These are phyloP conservation scores for Ginglymostoma cirratum DNA, from an alignment of 2,113 vertebrate species.

Conservation along the genomic window DNA sequence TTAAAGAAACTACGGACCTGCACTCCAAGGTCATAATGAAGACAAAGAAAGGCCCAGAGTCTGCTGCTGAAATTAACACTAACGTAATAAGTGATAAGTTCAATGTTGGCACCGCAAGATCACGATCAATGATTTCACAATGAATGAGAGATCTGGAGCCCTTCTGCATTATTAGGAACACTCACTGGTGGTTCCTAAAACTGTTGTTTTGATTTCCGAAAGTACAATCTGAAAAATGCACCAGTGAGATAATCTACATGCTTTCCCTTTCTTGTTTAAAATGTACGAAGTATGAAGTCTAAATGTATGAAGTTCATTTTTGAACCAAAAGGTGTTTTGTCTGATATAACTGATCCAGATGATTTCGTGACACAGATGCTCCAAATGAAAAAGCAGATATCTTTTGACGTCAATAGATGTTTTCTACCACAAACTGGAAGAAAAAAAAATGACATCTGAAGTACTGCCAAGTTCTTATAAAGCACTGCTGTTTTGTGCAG, in stretches of 20 bases:
- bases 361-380: neutral
- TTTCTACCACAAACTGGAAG: neutral
- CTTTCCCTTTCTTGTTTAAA: neutral
- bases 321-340: neutral
- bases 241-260: neutral
- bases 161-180: neutral
- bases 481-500: neutral
- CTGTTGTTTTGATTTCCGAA: neutral
- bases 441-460: neutral
- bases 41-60: neutral
- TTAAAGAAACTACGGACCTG: too few species aligned
- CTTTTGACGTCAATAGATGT: neutral
- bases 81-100: neutral
- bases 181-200: neutral
- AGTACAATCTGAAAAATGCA: neutral
- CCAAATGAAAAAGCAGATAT: neutral
- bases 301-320: neutral
- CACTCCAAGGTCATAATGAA: neutral
- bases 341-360: neutral
- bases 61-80: neutral
- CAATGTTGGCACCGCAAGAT: neutral
- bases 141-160: neutral
- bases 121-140: neutral
- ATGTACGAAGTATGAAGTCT: neutral
- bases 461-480: neutral